A percentile compares a stretch with the other conserved stretches of the same genome.
Conservation (phyloP, 2,113 vertebrate genomes). For the Colistium nudipinnis region DNA sequence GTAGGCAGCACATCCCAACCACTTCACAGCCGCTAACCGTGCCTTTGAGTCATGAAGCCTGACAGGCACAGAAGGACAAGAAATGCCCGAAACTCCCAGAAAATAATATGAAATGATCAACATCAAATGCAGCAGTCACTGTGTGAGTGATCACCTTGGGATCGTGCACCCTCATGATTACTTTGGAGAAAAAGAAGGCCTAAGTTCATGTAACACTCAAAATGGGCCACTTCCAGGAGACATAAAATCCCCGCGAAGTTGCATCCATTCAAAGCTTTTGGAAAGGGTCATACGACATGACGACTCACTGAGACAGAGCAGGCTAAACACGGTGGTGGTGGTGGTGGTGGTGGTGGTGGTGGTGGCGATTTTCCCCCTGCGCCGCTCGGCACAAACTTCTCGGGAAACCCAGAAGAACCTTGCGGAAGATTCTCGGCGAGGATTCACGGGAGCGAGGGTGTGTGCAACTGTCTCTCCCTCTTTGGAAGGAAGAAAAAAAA, state of each 20-base stretch:
- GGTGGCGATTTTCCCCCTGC: too few species aligned
- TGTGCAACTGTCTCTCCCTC: constrained; percentile 49
- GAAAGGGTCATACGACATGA: constrained; percentile 21
- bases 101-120: not conserved
- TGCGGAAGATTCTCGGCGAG: constrained; percentile 43
- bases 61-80: not conserved
- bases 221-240: constrained; percentile 9
- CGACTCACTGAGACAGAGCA: constrained; percentile 19
- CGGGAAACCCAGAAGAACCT: constrained; percentile 51
- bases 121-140: not conserved
- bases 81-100: not conserved
- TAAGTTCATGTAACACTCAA: constrained; percentile 26
- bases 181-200: constrained; percentile 8
- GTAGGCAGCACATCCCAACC: constrained; percentile 37
- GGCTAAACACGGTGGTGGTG: constrained; percentile 5
- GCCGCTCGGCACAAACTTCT: constrained; percentile 55
- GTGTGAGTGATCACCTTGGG: not conserved
- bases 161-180: not conserved
- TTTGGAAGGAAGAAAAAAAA: constrained; percentile 44
- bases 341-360: too few species aligned
- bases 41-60: constrained; percentile 27
- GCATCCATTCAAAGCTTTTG: constrained; percentile 33
- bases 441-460: constrained; percentile 51
- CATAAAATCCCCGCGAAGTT: too few species aligned
- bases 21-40: constrained; percentile 38